A percentile compares a stretch with the other conserved stretches of the same genome.
Conservation (phyloP, 53 echinoderm and acorn worm species). For the Paelopatides confundens region DNA sequence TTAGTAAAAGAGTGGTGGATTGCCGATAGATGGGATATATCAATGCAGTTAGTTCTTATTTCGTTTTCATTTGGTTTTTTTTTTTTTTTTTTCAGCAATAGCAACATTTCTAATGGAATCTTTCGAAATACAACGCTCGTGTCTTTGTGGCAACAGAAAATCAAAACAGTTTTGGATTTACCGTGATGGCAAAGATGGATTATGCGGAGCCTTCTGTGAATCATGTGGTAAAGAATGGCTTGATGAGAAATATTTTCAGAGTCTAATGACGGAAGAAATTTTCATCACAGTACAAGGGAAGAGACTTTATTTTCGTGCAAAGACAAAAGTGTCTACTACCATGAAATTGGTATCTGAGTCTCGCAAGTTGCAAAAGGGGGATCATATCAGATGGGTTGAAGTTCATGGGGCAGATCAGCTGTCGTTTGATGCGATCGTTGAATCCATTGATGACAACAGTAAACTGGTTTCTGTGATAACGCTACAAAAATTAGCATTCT, state of each 20-base stretch:
- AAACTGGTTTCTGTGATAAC: not conserved
- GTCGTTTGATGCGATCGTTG: slow-evolving; percentile 14
- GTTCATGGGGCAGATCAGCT: not conserved
- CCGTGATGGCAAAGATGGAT: not conserved
- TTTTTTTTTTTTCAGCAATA: not conserved
- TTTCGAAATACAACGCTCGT: not conserved
- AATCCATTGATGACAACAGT: not conserved
- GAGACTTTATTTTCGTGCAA: not conserved
- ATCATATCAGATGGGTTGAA: slow-evolving; percentile 9
- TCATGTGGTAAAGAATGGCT: slow-evolving; percentile 35
- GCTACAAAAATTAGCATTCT: slow-evolving; percentile 26
- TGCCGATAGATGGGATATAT: too few species aligned
- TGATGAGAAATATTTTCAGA: not conserved
- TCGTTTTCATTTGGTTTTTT: too few species aligned
- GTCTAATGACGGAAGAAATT: not conserved
- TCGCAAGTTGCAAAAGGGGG: not conserved
- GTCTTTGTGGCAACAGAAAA: not conserved
- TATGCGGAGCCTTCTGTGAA: slow-evolving; percentile 2
- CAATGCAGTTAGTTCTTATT: too few species aligned
- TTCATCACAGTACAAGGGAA: not conserved
- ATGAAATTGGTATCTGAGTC: not conserved
- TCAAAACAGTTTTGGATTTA: not conserved
- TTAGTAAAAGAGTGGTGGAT: too few species aligned
- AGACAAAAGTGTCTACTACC: not conserved
- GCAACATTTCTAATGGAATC: not conserved